phyloP scores from a whole-genome alignment of 1,140 invertebrate genomes.

The Drosophila trapezifrons region DNA sequence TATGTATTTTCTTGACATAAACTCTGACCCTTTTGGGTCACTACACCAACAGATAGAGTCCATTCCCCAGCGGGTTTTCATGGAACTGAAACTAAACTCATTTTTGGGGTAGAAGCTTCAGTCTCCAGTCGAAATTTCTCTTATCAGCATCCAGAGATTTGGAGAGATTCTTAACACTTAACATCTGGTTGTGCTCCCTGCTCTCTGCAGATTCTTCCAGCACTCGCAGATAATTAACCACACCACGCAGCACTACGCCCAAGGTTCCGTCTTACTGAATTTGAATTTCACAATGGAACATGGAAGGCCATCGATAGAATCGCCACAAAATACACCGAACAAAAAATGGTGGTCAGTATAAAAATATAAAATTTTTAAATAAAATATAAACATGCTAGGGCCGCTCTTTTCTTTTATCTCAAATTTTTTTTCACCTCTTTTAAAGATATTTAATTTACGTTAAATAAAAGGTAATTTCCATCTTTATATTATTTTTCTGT shows the following conservation, averaged over 20 bases:
- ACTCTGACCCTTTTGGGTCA: constrained; percentile 6
- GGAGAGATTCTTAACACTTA: background rate
- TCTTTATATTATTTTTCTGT: constrained; percentile 2
- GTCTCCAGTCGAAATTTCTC: background rate
- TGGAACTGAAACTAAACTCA: background rate
- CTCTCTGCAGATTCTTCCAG: constrained; percentile 32
- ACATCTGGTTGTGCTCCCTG: background rate
- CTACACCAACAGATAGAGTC: background rate
- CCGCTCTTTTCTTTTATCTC: no score
- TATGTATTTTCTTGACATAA: background rate
- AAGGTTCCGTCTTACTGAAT: constrained; percentile 16
- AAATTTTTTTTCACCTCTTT: background rate
- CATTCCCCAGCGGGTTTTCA: background rate
- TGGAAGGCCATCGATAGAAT: constrained; percentile 31
- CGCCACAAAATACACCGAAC: constrained; percentile 2
- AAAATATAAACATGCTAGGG: background rate
- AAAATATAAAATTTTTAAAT: background rate
- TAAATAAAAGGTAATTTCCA: no score
- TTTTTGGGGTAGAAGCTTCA: no score
- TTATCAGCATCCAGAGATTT: constrained; percentile 8
- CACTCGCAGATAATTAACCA: background rate
- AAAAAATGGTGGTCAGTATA: background rate
- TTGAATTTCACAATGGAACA: constrained; percentile 38
- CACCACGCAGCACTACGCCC: background rate
- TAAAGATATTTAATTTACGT: background rate